Evolutionary conservation across 2,797 vertebrate genomes (phyloP).

Genomic region (Chanos chanos): DNA sequence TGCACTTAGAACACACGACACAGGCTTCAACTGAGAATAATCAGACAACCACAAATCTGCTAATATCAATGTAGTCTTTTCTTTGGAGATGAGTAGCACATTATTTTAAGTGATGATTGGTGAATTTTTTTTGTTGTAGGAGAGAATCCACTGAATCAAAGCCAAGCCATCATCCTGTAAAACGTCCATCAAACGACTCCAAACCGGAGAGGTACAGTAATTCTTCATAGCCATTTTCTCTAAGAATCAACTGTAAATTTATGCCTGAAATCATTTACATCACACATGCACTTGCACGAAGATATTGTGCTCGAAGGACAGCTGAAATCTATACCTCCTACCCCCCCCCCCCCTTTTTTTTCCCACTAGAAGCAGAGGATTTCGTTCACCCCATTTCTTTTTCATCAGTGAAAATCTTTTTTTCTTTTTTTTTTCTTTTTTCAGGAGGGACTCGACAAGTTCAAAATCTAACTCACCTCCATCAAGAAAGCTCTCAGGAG

Average conservation of each 20-base stretch:
- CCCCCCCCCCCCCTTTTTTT: too few species aligned
- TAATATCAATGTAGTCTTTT: neutral
- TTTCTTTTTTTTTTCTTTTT: neutral
- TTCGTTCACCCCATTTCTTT: neutral
- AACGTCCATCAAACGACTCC: constrained; percentile 58
- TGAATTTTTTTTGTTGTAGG: constrained; percentile 49
- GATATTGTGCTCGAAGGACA: neutral
- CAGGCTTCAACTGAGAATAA: too few species aligned
- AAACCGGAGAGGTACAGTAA: constrained; percentile 65
- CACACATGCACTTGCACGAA: neutral
- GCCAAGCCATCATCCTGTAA: constrained; percentile 49
- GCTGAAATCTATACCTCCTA: too few species aligned
- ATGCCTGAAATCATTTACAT: neutral
- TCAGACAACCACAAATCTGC: neutral
- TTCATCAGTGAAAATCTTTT: neutral
- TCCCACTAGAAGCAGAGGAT: too few species aligned
- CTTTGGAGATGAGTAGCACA: neutral
- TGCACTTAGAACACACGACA: neutral
- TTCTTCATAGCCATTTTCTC: neutral
- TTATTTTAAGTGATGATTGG: neutral
- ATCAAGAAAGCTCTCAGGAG: constrained; percentile 70
- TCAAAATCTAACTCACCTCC: constrained; percentile 67
- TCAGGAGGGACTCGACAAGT: constrained; percentile 81
- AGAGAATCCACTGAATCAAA: constrained; percentile 68
- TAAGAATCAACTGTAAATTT: neutral